Conservation (phyloP, 2,113 vertebrate genomes). For the Felis catus region DNA sequence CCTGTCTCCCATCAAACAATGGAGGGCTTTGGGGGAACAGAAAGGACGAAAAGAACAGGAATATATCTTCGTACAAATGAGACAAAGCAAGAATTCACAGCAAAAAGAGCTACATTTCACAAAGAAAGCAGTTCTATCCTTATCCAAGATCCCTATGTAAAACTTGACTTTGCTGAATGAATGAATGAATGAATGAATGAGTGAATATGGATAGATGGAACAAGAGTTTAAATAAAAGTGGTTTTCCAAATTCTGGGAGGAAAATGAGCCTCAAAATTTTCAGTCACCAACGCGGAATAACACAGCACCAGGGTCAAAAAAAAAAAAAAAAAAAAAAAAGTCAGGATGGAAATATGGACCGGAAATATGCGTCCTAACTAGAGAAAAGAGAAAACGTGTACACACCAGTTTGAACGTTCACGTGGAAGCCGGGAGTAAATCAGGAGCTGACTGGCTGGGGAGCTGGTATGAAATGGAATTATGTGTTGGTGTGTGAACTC, state of each 20-base stretch:
- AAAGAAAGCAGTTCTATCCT: neutral
- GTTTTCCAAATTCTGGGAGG: neutral
- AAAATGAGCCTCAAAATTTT: neutral
- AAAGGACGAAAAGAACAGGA: no score
- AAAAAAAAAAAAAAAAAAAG: no score
- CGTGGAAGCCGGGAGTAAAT: neutral
- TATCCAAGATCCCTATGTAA: no score
- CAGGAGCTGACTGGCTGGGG: neutral
- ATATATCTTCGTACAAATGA: rapidly evolving
- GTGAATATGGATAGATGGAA: rapidly evolving
- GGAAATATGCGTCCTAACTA: neutral
- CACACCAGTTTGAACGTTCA: no score
- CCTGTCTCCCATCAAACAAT: neutral
- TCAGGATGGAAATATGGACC: neutral
- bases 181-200: neutral
- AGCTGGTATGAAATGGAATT: neutral
- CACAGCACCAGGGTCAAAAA: no score
- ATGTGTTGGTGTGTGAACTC: neutral
- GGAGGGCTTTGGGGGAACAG: rapidly evolving
- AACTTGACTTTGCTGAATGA: neutral
- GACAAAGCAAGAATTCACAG: no score
- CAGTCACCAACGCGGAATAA: neutral
- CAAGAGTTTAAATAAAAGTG: neutral
- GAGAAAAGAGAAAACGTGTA: neutral
- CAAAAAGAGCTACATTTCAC: rapidly evolving